phyloP scores from a whole-genome alignment of 1,140 invertebrate species.

The Nymphalis io region DNA sequence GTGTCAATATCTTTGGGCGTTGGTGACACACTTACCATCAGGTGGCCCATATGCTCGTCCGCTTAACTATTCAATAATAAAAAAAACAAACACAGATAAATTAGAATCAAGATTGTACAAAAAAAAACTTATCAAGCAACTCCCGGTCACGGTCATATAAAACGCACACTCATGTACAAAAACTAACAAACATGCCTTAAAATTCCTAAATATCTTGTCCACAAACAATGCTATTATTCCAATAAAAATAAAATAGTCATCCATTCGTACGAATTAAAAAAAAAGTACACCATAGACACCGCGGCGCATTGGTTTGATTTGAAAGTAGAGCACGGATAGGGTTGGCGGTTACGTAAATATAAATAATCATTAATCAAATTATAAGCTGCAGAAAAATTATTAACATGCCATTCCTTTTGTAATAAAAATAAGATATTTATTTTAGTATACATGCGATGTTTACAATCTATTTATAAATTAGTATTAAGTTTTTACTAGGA shows the following conservation, averaged over 20 bases:
- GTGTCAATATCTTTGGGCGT: too few relatives aligned
- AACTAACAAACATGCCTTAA: conserved; percentile 55
- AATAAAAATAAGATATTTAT: too few relatives aligned
- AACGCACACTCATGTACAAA: conserved; percentile 64
- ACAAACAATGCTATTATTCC: conserved; percentile 75
- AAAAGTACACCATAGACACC: conserved; percentile 61
- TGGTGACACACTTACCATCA: too few relatives aligned
- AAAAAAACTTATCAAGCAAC: conserved; percentile 20
- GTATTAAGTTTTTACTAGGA: too few relatives aligned
- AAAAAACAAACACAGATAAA: neutral
- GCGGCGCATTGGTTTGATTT: conserved; percentile 60
- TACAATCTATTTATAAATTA: too few relatives aligned
- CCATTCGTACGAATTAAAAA: conserved; percentile 58
- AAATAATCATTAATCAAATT: neutral
- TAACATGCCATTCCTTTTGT: too few relatives aligned
- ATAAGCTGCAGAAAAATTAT: neutral
- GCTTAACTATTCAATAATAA: neutral
- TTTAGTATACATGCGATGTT: too few relatives aligned
- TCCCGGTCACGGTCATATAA: conserved; percentile 27
- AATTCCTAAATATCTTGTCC: conserved; percentile 65
- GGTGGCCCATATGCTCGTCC: too few relatives aligned
- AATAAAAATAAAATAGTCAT: conserved; percentile 67
- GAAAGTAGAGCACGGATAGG: conserved; percentile 64
- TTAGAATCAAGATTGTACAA: neutral
- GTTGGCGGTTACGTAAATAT: conserved; percentile 37